Conservation (phyloP, 2,797 vertebrate genomes). For the Pseudopleuronectes americanus region DNA sequence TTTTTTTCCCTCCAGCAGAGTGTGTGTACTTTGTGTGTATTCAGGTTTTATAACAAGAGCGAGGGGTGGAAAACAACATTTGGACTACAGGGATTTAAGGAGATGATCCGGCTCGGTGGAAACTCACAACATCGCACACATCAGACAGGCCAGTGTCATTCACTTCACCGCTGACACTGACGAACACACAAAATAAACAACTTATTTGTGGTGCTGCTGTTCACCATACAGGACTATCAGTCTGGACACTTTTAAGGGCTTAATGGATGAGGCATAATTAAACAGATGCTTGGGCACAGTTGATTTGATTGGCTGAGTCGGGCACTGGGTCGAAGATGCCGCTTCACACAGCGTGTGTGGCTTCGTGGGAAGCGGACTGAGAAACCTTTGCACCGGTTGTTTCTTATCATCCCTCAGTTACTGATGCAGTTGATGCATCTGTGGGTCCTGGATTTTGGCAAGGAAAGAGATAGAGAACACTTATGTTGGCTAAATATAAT, state of each 20-base stretch:
- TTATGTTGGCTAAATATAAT: background rate
- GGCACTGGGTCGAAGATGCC: slow-evolving; percentile 18
- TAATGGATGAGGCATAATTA: slow-evolving; percentile 36
- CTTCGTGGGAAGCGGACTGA: slow-evolving; percentile 20
- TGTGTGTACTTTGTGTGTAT: slow-evolving; percentile 33
- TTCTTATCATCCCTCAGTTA: background rate
- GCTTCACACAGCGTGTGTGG: background rate
- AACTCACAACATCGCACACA: slow-evolving; percentile 24
- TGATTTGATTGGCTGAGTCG: slow-evolving; percentile 25
- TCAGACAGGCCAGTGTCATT: slow-evolving; percentile 16
- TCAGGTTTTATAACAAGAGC: slow-evolving; percentile 52
- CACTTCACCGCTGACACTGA: slow-evolving; percentile 18
- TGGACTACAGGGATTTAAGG: slow-evolving; percentile 40
- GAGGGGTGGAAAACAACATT: slow-evolving; percentile 33
- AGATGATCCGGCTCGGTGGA: slow-evolving; percentile 42
- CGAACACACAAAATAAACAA: background rate
- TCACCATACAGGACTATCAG: background rate
- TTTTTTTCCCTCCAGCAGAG: slow-evolving; percentile 20
- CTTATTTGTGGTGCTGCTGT: slow-evolving; percentile 1
- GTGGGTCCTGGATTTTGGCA: background rate
- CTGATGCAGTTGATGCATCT: slow-evolving; percentile 33
- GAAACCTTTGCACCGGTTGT: slow-evolving; percentile 31
- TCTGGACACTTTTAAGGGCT: slow-evolving; percentile 23
- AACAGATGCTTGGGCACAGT: slow-evolving; percentile 31
- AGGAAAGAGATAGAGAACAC: background rate